A percentile compares a stretch with the other conserved stretches of the same genome.
phyloP scores from a whole-genome alignment of 2,113 vertebrate genomes.

The Epinephelus cyanopodus region DNA sequence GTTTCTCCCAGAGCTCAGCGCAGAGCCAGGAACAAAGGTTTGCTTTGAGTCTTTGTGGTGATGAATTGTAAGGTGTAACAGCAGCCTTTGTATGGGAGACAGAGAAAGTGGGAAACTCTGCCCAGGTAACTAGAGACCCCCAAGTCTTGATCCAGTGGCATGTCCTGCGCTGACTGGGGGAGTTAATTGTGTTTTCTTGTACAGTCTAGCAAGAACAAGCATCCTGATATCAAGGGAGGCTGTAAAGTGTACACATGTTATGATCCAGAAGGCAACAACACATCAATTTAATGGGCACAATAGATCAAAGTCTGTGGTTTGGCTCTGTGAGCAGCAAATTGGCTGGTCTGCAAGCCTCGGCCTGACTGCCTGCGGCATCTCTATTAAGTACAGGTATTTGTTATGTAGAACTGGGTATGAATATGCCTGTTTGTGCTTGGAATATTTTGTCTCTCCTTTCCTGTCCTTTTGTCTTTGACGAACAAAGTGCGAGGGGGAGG shows the following conservation, averaged over 20 bases:
- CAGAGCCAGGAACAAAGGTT: conserved; percentile 60
- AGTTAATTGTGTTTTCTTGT: conserved; percentile 35
- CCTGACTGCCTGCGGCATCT: conserved; percentile 10
- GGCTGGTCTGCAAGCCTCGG: conserved; percentile 4
- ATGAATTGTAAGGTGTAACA: conserved; percentile 68
- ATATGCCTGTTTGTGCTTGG: conserved; percentile 1
- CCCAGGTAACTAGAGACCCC: conserved; percentile 54
- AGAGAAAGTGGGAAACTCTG: conserved; percentile 32
- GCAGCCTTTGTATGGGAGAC: conserved; percentile 51
- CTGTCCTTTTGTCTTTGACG: conserved; percentile 5
- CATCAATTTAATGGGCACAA: conserved; percentile 37
- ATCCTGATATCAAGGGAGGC: conserved; percentile 29
- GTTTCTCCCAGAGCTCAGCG: conserved; percentile 43
- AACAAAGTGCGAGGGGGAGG: neutral
- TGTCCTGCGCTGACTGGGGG: conserved; percentile 11
- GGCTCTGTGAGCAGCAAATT: conserved; percentile 32
- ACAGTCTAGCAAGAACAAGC: neutral
- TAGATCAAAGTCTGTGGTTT: conserved; percentile 47
- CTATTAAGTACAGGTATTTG: conserved; percentile 33
- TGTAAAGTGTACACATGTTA: conserved; percentile 45
- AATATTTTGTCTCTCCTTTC: neutral
- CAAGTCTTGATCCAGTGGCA: conserved; percentile 35
- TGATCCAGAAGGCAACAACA: conserved; percentile 36
- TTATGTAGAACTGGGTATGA: conserved; percentile 4
- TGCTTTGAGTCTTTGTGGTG: conserved; percentile 61